These are phyloP conservation scores for Axea sp. DNA, from an alignment of 2,888 invertebrate species.

Conservation along the genomic window DNA sequence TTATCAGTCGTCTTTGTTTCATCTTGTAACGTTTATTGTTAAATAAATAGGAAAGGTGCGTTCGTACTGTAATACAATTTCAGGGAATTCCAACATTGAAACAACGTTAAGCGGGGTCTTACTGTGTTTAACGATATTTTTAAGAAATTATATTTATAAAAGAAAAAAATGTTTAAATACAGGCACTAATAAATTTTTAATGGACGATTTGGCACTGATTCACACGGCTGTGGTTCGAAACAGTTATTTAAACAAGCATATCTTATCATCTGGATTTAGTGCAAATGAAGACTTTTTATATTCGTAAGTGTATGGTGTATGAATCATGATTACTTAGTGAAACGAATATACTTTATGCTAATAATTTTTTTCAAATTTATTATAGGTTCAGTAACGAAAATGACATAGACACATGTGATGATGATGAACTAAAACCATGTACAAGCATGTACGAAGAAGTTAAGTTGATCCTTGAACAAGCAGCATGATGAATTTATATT, in stretches of 20 bases:
- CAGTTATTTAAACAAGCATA: conserved; percentile 65
- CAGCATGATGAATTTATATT: conserved; percentile 53
- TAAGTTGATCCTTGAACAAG: conserved; percentile 80
- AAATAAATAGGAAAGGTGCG: too few species aligned
- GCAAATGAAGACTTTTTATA: conserved; percentile 72
- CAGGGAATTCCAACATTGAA: too few species aligned
- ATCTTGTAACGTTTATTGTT: too few species aligned
- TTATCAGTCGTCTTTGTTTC: too few species aligned
- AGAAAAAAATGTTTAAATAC: too few species aligned
- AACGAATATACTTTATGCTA: not conserved
- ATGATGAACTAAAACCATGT: conserved; percentile 76
- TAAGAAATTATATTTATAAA: too few species aligned
- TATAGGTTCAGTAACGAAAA: conserved; percentile 69
- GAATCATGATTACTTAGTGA: conserved; percentile 13
- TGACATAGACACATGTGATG: conserved; percentile 73
- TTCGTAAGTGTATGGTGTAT: conserved; percentile 65
- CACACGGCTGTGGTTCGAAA: conserved; percentile 73
- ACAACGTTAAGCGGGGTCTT: too few species aligned
- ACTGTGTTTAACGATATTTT: too few species aligned
- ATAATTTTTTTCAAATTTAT: conserved; percentile 24
- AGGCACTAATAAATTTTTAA: conserved; percentile 70
- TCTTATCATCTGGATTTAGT: conserved; percentile 66
- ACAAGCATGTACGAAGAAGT: conserved; percentile 81
- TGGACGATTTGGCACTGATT: conserved; percentile 73
- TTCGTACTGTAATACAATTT: too few species aligned